Conservation (phyloP, 2,113 vertebrate species). For the Nansenia antarctica region DNA sequence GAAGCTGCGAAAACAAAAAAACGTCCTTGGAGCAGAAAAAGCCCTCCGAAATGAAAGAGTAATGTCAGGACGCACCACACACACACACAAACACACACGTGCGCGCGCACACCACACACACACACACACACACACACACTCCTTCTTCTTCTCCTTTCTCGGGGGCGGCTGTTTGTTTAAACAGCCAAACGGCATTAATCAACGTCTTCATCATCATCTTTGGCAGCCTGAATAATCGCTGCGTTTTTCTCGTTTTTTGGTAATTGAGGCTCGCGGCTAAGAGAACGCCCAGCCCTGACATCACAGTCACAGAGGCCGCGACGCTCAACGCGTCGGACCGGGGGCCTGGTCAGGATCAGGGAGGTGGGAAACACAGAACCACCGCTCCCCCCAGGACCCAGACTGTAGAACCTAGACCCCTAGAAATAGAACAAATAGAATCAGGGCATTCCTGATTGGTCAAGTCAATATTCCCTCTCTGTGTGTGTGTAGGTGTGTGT, state of each 20-base stretch:
- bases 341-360: not conserved
- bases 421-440: too few relatives aligned
- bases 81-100: too few relatives aligned
- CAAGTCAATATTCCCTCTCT: too few relatives aligned
- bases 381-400: not conserved
- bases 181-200: conserved; percentile 50
- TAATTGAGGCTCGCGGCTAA: not conserved
- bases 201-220: conserved; percentile 39
- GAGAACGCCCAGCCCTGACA: not conserved
- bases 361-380: not conserved
- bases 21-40: conserved; percentile 30
- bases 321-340: not conserved
- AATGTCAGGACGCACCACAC: conserved; percentile 38
- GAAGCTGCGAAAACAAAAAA: conserved; percentile 60
- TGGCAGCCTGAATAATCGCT: conserved; percentile 39
- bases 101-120: too few relatives aligned
- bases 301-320: not conserved
- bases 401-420: too few relatives aligned
- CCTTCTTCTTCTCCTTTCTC: too few relatives aligned
- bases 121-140: too few relatives aligned
- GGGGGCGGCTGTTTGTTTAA: conserved; percentile 53
- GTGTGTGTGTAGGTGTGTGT: too few relatives aligned
- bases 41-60: conserved; percentile 39
- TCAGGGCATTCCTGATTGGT: too few relatives aligned
- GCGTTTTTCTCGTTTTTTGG: conserved; percentile 1